Base-by-base conservation (phyloP, 2,797 vertebrate genomes). In the Rhinophrynus dorsalis region DNA sequence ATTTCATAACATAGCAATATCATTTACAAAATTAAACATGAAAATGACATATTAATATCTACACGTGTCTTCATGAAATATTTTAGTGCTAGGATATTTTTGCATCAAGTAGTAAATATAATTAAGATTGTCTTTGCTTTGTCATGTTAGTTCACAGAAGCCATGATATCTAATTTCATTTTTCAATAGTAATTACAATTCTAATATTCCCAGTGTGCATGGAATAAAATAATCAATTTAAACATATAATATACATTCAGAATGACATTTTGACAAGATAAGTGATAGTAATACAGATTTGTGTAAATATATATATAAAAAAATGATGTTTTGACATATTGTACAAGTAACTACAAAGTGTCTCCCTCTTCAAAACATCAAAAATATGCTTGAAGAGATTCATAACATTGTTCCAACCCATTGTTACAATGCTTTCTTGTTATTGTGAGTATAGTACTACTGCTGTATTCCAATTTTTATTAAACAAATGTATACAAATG, bases 271-370 rank as follows among this genome's bases (percentile, higher is more conserved):
- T 68, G 42, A 68, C 57, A 69, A 69, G 57, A 69, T 54, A 69
- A 69, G 37, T 38, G 47, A 54, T 61, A 54, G 48, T 61, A 52
- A 69, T 69, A 69, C 57, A 69, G 47, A 45, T 69, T 37, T 59
- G 30, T 69, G 57, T 54, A 69, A 61, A 69, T 61, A 61, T 68
- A n/a, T 42, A 51, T 69, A 61, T 69, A 69, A 69, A 69, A 69
- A 61, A 61, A 48, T 61, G 59, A 68, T 33, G 57, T 54, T 61
- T 69, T 61, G 57, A 61, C 57, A 69, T 69, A 61, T 68, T 56
- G 59, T 69, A 69, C 67, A 69, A 69, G 67, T 69, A 61, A 54
- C 57, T 69, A 69, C 33, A 69, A 69, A 69, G 18, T 54, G 67
- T 69, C 57, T 69, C 57, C 57, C 33, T 33, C 35, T 32, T 45